Evolutionary conservation across 2,797 vertebrate species (phyloP).

Genomic region (Acipenser ruthenus): DNA sequence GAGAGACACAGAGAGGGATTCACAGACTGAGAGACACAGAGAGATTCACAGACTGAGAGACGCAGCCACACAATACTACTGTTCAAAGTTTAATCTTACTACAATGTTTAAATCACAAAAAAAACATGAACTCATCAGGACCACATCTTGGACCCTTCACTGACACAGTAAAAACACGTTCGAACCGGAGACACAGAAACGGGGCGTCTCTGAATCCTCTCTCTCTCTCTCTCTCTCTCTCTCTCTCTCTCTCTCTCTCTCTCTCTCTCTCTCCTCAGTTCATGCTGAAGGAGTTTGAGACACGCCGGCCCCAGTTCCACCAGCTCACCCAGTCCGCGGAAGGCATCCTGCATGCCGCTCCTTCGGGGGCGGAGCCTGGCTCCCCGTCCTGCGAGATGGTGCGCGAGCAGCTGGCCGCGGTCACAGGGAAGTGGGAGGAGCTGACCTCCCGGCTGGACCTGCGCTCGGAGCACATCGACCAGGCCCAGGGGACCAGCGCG

Average conservation of each 20-base stretch:
- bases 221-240: no score
- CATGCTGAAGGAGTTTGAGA: conserved; percentile 97
- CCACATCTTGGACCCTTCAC: no score
- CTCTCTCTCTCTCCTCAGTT: conserved; percentile 83
- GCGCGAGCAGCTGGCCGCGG: conserved; percentile 66
- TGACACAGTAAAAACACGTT: no score
- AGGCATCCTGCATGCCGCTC: conserved; percentile 71
- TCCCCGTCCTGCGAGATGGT: conserved; percentile 71
- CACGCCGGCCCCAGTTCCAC: conserved; percentile 80
- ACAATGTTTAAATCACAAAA: no score
- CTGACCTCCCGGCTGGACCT: conserved; percentile 71
- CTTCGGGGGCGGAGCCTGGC: conserved; percentile 46
- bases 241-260: no score
- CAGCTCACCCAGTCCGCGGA: conserved; percentile 83
- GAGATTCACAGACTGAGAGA: no score
- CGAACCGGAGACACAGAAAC: no score
- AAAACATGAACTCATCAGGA: no score
- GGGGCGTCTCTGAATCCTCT: not conserved
- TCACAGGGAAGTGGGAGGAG: conserved; percentile 81
- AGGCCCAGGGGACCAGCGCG: conserved; percentile 82
- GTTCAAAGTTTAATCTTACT: no score
- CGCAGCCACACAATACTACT: no score
- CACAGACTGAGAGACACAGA: no score
- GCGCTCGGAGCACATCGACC: conserved; percentile 81
- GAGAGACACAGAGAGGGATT: no score